phyloP scores from a whole-genome alignment of 1,140 invertebrate species.

The Hermetia illucens region DNA sequence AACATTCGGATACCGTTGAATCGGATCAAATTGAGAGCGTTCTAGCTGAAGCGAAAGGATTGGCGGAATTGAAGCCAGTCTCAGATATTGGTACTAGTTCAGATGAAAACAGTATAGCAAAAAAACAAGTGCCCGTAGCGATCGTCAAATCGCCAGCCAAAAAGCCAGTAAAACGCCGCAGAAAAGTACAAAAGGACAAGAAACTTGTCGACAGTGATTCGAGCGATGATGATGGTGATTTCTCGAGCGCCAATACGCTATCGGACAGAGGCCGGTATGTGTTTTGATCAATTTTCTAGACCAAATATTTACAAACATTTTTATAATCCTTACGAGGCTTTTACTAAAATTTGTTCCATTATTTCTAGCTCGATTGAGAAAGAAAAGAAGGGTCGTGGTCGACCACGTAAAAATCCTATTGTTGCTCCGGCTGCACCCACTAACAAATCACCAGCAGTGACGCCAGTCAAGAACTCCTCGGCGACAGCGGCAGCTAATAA shows the following conservation, averaged over 20 bases:
- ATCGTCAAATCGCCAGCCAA: neutral
- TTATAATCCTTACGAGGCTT: too few species aligned
- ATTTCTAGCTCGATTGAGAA: conserved; percentile 9
- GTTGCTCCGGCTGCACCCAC: conserved; percentile 10
- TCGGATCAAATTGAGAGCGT: conserved; percentile 2
- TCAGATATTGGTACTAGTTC: conserved; percentile 1
- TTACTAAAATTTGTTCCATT: neutral
- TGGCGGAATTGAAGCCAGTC: neutral
- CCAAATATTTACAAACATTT: too few species aligned
- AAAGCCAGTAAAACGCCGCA: conserved; percentile 14
- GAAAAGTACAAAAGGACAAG: conserved; percentile 8
- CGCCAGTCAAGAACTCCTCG: too few species aligned
- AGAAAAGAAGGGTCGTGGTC: conserved; percentile 18
- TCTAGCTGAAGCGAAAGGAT: conserved; percentile 2
- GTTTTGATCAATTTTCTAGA: neutral
- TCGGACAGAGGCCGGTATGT: neutral
- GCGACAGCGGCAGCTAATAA: conserved; percentile 2
- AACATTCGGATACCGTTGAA: conserved; percentile 1
- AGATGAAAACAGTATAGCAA: neutral
- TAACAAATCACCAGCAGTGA: conserved; percentile 22
- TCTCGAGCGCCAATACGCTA: neutral
- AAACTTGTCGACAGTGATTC: conserved; percentile 11
- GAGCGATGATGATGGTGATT: conserved; percentile 18
- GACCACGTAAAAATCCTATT: conserved; percentile 17
- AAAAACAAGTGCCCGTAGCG: neutral